Percentiles rank a stretch among this genome's conserved stretches.
Evolutionary conservation across 2,888 invertebrate species (phyloP).

Genomic region (Pardosa pseudoannulata): DNA sequence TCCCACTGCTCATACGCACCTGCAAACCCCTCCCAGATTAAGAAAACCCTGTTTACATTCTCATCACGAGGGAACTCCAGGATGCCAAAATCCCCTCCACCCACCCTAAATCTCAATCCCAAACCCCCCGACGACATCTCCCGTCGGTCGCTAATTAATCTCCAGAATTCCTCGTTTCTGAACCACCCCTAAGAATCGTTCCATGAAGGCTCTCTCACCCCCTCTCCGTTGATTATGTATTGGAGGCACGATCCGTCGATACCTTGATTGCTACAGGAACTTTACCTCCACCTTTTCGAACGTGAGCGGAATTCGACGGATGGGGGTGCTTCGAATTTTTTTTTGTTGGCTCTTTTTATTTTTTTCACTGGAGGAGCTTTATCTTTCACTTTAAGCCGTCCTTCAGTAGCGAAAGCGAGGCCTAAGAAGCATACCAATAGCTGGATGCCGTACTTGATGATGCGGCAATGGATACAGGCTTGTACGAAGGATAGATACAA

Average conservation of each 20-base stretch:
- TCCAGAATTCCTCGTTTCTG: conserved; percentile 32
- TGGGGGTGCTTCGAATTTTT: conserved; percentile 9
- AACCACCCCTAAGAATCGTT: conserved; percentile 2
- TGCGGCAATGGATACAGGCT: conserved; percentile 1
- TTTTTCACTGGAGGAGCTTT: conserved; percentile 31
- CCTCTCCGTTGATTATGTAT: conserved; percentile 26
- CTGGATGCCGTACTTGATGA: conserved; percentile 17
- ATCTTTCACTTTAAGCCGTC: conserved; percentile 55
- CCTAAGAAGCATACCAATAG: conserved; percentile 41
- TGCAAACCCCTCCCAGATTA: conserved; percentile 63
- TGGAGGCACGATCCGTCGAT: conserved; percentile 56
- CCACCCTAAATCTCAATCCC: conserved; percentile 64
- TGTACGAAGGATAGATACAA: background rate
- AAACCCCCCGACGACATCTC: conserved; percentile 48
- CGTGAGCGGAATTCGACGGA: conserved; percentile 40
- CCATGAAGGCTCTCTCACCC: conserved; percentile 22
- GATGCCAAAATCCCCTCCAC: conserved; percentile 38
- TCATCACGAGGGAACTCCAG: conserved; percentile 59
- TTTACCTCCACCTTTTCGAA: conserved; percentile 60
- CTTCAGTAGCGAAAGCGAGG: conserved; percentile 21
- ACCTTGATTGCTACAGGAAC: conserved; percentile 58
- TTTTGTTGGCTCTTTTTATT: background rate
- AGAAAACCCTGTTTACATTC: conserved; percentile 67
- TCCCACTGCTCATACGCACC: conserved; percentile 22
- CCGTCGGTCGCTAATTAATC: conserved; percentile 69